phyloP scores from a whole-genome alignment of 1,140 invertebrate species.

The Watersipora subatra region DNA sequence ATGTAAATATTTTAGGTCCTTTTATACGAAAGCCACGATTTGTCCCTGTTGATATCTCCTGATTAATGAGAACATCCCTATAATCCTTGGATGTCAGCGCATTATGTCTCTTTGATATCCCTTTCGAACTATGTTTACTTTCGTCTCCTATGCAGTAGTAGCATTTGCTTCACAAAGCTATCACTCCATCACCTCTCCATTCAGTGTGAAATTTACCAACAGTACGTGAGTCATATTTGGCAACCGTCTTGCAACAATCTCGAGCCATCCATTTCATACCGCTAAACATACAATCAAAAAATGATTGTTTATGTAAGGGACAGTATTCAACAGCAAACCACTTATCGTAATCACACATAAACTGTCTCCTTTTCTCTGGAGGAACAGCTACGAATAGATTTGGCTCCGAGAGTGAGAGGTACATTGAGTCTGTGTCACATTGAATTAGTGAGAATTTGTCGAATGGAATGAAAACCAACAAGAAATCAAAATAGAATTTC shows the following conservation, averaged over 20 bases:
- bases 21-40: not conserved
- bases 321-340: not conserved
- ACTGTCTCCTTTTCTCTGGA: not conserved
- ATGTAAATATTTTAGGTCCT: not conserved
- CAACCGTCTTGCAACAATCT: not conserved
- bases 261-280: not conserved
- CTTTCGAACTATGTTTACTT: not conserved
- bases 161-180: not conserved
- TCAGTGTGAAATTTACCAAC: not conserved
- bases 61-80: not conserved
- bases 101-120: not conserved
- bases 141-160: not conserved
- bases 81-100: not conserved
- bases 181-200: not conserved
- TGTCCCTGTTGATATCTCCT: not conserved
- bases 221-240: not conserved
- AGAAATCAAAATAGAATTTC: constrained; percentile 12
- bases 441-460: not conserved
- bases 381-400: not conserved
- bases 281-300: not conserved
- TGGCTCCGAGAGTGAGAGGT: not conserved
- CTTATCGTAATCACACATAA: not conserved
- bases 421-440: not conserved
- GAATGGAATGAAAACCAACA: not conserved
- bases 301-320: not conserved